Base-by-base conservation (phyloP, 2,113 vertebrate species). In the Antennarius striatus region DNA sequence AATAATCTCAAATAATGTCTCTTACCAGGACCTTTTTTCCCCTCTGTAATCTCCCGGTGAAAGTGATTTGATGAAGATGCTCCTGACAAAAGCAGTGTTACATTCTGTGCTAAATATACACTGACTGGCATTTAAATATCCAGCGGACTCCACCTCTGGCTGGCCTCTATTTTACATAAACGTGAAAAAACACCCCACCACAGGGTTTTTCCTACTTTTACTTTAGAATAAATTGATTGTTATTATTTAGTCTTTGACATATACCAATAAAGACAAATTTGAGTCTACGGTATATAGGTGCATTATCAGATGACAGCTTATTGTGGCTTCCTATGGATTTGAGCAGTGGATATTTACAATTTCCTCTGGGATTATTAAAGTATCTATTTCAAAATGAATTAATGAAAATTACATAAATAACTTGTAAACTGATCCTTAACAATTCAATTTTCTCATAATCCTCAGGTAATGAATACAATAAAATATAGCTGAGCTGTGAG, bases 81-180 rank as follows among this genome's bases (percentile, higher is more conserved):
- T 61, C 1, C 0, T n/a, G 54, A 29, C 17, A 16, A 30, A 77
- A 36, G 12, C 16, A 47, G 40, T 10, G 56, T 16, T 32, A 66
- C 10, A 1, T 56, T 61, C 47, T 50, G 11, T 28, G 50, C 22
- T 60, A 30, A 56, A 49, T 16, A 6, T 16, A 43, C 17, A 4
- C 12, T 36, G 10, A 39, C 40, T 51, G n/a, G 28, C 68, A n/a
- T 71, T 81, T 79, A 79, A 78, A 74, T 79, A 52, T 47, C 30
- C 57, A 52, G 45, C 12, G 77, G 73, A 67, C 84, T 79, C 86
- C 87, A 55, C 86, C 90, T 75, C 73, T 73, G 32, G 58, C 39
- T 66, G 8, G 65, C 48, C 13, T 9, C 16, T 13, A 8, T 40
- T 6, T 56, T 48, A n/a, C 47, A 45, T 29, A 46, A 14, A 56